Evolutionary conservation across 2,797 vertebrate genomes (phyloP).

Genomic region (Lemur catta): DNA sequence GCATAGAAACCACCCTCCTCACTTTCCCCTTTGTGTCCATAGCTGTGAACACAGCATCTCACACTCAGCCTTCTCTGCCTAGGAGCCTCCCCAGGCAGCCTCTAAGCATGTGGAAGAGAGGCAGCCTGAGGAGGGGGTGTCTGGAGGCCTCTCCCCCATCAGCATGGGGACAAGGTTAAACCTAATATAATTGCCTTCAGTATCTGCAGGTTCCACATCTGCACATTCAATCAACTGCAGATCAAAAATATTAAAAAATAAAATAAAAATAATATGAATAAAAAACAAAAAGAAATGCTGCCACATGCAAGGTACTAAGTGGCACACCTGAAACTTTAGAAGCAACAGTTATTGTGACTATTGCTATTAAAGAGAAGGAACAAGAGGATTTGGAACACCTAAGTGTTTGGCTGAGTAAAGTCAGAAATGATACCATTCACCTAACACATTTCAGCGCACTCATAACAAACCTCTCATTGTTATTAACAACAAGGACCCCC

Average conservation of each 20-base stretch:
- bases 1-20: background rate
- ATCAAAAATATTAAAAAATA: background rate
- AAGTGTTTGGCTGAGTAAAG: background rate
- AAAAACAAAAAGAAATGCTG: background rate
- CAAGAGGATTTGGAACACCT: background rate
- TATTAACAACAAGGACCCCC: background rate
- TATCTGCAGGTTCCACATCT: background rate
- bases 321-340: background rate
- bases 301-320: too few species aligned
- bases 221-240: background rate
- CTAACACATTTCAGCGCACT: background rate
- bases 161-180: background rate
- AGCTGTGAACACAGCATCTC: background rate
- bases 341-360: background rate
- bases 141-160: background rate
- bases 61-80: background rate
- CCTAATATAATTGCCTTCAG: background rate
- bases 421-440: background rate
- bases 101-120: background rate
- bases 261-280: background rate
- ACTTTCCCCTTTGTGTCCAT: background rate
- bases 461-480: background rate
- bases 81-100: background rate
- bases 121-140: background rate
- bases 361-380: background rate